Percentiles rank a stretch among this genome's conserved stretches.
phyloP scores from a whole-genome alignment of 2,888 invertebrate species.

The Acanthacorydalis orientalis region DNA sequence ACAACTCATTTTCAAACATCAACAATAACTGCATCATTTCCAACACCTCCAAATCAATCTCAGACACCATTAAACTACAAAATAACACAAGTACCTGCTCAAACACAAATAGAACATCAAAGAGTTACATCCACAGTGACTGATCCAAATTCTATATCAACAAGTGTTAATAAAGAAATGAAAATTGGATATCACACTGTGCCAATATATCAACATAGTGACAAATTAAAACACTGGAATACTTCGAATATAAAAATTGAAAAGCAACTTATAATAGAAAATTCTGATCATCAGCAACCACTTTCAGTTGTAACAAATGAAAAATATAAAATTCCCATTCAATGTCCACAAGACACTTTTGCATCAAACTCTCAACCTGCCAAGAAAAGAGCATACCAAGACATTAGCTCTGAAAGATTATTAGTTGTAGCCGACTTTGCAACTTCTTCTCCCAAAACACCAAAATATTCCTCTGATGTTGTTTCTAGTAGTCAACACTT shows the following conservation, averaged over 20 bases:
- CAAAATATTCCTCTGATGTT: constrained; percentile 2
- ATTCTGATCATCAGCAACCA: constrained; percentile 7
- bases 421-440: neutral
- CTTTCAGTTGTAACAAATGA: constrained; percentile 9
- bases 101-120: constrained; percentile 26
- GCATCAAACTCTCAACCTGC: neutral
- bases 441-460: neutral
- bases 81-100: constrained; percentile 3
- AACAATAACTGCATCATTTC: constrained; percentile 20
- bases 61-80: constrained; percentile 12
- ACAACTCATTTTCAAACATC: constrained; percentile 28
- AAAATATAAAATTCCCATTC: constrained; percentile 4
- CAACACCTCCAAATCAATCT: constrained; percentile 27
- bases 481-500: constrained; percentile 5
- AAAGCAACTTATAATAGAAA: neutral
- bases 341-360: no score
- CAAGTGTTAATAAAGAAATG: neutral
- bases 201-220: constrained; percentile 9
- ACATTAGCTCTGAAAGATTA: neutral
- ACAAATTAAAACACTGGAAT: constrained; percentile 3
- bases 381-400: neutral
- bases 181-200: constrained; percentile 9
- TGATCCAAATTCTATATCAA: neutral
- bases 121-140: constrained; percentile 35
- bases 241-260: neutral